Base-by-base conservation (phyloP, 2,888 invertebrate species). In the Philhelius pedissequus region DNA sequence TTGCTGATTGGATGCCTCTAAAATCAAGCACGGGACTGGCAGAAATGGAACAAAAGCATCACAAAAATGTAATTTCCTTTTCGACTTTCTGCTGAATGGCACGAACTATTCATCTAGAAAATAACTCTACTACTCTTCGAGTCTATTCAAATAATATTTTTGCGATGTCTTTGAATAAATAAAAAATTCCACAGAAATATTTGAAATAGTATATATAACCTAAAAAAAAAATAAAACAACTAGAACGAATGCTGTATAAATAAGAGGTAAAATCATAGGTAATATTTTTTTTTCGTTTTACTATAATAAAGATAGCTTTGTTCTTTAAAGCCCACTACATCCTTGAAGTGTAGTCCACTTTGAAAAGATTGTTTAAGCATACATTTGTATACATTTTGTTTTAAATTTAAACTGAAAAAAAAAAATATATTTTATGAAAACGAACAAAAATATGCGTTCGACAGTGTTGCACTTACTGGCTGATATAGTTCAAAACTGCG, bases 51-150 rank as follows among this genome's bases (percentile, higher is more conserved):
- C 64, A 69, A 75, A 60, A 75, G n/a, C 38, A 69, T 69, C 68
- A 75, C 35, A 62, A 80, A 80, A 80, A 75, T 80, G 75, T 62
- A 69, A 75, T 75, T 80, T 80, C 80, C 75, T 45, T 80, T 69
- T 66, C 62, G 54, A 69, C 43, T 64, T 71, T 30, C 30, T 40
- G 64, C 38, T 78, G 48, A 56, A 73, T 73, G 62, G 73, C 64
- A 54, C 27, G 62, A 54, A 48, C 69, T 62, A 80, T 80, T 80
- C 80, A 80, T 62, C 52, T 52, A 22, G 66, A 75, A 80, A 80
- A 80, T 80, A 62, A 54, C 43, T n/a, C 60, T 62, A 62, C 75
- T 75, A 45, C 68, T 40, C 60, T 60, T 52, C 38, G 20, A n/a
- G n/a, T 25, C 80, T 75, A 69, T 80, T 75, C 80, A 80, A 69